Conservation (phyloP, 2,113 vertebrate species). For the Alethe diademata region DNA sequence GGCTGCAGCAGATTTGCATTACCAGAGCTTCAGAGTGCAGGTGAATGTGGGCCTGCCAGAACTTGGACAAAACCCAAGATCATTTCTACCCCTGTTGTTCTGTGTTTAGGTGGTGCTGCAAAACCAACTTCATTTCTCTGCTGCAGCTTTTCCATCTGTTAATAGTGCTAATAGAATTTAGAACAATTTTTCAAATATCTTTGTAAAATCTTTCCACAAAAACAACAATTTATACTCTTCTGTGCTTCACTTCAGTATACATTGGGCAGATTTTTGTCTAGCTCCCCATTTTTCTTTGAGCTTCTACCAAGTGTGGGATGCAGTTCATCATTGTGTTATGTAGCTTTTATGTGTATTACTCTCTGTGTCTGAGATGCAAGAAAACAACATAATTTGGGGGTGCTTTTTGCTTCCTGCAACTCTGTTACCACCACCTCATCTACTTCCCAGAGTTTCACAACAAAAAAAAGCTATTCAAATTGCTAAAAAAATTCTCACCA, state of each 20-base stretch:
- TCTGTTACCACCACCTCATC: slow-evolving; percentile 15
- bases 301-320: background rate
- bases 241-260: background rate
- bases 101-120: background rate
- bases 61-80: background rate
- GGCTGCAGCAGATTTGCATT: background rate
- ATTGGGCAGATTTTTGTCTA: background rate
- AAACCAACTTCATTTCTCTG: background rate
- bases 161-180: background rate
- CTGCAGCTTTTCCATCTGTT: background rate
- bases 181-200: background rate
- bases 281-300: background rate
- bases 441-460: slow-evolving; percentile 44
- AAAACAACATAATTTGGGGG: background rate
- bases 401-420: slow-evolving; percentile 9
- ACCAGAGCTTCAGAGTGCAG: background rate
- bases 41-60: background rate
- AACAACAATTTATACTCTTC: background rate
- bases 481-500: slow-evolving; percentile 24
- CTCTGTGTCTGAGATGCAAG: background rate
- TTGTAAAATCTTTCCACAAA: background rate
- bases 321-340: background rate
- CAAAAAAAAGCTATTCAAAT: background rate
- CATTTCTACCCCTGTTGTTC: background rate
- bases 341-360: background rate